These are phyloP conservation scores for Agriopis leucophaearia DNA, from an alignment of 2,888 invertebrate genomes.

Conservation along the genomic window DNA sequence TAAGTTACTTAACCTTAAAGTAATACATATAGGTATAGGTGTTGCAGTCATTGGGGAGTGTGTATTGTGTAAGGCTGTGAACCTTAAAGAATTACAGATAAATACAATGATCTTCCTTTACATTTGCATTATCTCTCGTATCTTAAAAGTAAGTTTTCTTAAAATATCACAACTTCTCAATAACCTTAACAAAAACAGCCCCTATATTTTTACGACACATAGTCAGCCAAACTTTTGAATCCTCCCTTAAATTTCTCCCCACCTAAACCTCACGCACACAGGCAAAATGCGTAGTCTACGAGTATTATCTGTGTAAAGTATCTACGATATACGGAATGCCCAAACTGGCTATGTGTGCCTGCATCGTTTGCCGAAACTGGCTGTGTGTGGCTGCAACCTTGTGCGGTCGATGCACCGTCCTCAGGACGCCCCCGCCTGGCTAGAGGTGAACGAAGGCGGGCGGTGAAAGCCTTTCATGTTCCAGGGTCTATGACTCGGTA, in stretches of 20 bases:
- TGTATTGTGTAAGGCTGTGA: background rate
- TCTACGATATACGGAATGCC: conserved; percentile 8
- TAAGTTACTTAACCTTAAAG: no score
- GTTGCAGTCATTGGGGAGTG: background rate
- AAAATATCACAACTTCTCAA: background rate
- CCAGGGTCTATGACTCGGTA: conserved; percentile 40
- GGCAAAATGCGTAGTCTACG: background rate
- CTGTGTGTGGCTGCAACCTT: conserved; percentile 29
- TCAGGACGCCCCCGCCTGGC: conserved; percentile 21
- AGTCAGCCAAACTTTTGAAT: conserved; percentile 8
- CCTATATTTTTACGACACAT: background rate
- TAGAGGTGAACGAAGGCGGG: conserved; percentile 18
- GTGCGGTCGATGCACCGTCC: conserved; percentile 28
- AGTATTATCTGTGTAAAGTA: conserved; percentile 19
- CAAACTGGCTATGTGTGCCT: background rate
- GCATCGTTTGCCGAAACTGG: conserved; percentile 21
- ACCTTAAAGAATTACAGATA: background rate
- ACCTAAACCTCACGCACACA: conserved; percentile 18
- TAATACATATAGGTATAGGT: no score
- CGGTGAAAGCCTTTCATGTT: conserved; percentile 27
- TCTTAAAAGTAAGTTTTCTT: background rate
- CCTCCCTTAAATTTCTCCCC: background rate
- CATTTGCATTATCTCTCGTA: background rate
- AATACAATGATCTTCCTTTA: background rate
- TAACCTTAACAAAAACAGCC: conserved; percentile 6